Evolutionary conservation across 2,888 invertebrate genomes (phyloP), one percentile per base, ranked within the genome.

Genomic region (Apodemia duryi): DNA sequence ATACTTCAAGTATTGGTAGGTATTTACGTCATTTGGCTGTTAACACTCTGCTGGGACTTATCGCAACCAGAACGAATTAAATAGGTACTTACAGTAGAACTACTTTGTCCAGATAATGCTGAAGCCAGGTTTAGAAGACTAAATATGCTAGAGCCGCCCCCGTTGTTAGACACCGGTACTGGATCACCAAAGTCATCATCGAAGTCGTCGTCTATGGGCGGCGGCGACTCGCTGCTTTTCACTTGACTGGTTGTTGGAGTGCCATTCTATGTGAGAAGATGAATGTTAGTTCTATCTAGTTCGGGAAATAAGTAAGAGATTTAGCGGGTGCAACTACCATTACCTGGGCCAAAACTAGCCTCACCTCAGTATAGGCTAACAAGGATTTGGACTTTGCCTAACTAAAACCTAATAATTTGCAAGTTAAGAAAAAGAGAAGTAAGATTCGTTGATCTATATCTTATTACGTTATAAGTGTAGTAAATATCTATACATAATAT

Each of bases 141-240:
- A 72, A 86, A 75, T 49, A 91, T 72, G 69, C 78, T 86, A 73
- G 89, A 90, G 54, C 90, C 88, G 0, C 84, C 73, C 10, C 74
- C 75, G 67, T 67, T 2, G 63, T 13, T 35, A n/a, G 61, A 62
- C 2, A 54, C 2, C 69, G 66, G 65, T 75, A 69, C 71, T 7
- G 77, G 67, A 51, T 78, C 75, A 35, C 69, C 73, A 62, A 78
- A 75, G 41, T 77, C 77, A 35, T 83, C 79, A 10, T 83, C 82
- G 63, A 84, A 84, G 11, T 81, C 78, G 52, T 80, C 81, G 21
- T 81, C 79, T 7, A 65, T 71, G 63, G 32, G 72, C 3, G 71
- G 66, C 6, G 60, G 66, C 6, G 60, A 13, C 29, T 13, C 11
- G 57, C 57, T 57, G 57, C 38, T 38, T n/a, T 29, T 29, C 46